Base-by-base conservation (phyloP, 1,140 invertebrate species). In the Potamilus streckersoni region DNA sequence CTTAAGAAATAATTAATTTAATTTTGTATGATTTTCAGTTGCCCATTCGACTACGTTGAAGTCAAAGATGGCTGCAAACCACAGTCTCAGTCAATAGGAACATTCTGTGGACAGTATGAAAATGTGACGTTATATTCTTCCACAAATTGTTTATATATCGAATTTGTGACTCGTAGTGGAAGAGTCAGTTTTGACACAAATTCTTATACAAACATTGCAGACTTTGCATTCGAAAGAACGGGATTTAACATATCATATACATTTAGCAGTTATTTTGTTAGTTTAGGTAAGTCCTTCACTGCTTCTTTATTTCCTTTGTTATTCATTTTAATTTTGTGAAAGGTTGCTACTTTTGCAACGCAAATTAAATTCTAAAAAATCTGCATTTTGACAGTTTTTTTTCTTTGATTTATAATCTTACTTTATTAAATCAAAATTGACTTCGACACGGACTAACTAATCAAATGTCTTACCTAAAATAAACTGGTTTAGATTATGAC, bases 21-120 rank as follows among this genome's bases (percentile, higher is more conserved):
- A 38, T 55, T 55, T 20, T 56, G 17, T 65, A 71, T 74, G 1
- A 71, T 14, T 83, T 85, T 17, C 92, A 99, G 98, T 89, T 99
- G 98, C 92, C 98, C 98, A 71, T 98, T 98, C 92, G 98, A 99
- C 92, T 96, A 95, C 91, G 94, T 99, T 75, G 96, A 96, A 91
- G 94, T 99, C 73, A 98, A 95, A 91, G 98, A 99, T 91, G 98
- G 98, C 74, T 93, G 95, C 85, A 95, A 94, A 88, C 92, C 93
- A 65, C 93, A 94, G 81, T 95, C 96, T 58, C 93, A 96, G 62
- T 93, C 97, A 83, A 98, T 99, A 87, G 96, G 96, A 83, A 98
- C 96, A 73, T 98, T 99, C 90, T 99, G 98, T 91, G 98, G 98
- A 79, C 83, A 88, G 61, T 97, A 98, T 91, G 96, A 98, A 91